Evolutionary conservation across 2,888 invertebrate genomes (phyloP).

Genomic region (Tetanocera ferruginea): DNA sequence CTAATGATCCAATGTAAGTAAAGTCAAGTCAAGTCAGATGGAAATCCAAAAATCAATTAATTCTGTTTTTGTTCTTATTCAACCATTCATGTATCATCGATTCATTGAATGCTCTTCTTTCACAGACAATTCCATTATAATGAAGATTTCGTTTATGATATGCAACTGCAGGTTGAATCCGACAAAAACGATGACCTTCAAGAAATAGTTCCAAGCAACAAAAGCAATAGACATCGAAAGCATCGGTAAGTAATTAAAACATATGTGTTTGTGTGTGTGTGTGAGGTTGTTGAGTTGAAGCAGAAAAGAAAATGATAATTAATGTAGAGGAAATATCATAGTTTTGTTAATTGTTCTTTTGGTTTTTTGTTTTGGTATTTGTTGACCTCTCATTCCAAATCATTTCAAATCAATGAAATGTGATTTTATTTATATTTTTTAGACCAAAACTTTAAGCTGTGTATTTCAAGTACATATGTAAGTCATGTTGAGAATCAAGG

Average conservation of each 20-base stretch:
- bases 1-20: constrained; percentile 69
- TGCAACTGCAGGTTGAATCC: constrained; percentile 68
- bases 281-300: background rate
- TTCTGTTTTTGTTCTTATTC: background rate
- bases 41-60: background rate
- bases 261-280: background rate
- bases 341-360: too few species aligned
- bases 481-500: too few species aligned
- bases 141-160: constrained; percentile 68
- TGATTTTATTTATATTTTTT: too few species aligned
- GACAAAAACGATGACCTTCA: constrained; percentile 70
- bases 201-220: constrained; percentile 67
- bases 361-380: too few species aligned
- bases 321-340: too few species aligned
- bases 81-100: background rate
- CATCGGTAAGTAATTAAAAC: constrained; percentile 65
- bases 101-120: constrained; percentile 35
- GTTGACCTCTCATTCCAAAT: too few species aligned
- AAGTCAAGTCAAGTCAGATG: constrained; percentile 54
- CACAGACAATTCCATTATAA: constrained; percentile 68
- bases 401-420: too few species aligned
- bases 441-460: too few species aligned
- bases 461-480: too few species aligned
- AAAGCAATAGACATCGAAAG: constrained; percentile 68
- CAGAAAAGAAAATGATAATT: too few species aligned